Evolutionary conservation across 2,888 invertebrate species (phyloP).

Genomic region (Argynnis bischoffii): DNA sequence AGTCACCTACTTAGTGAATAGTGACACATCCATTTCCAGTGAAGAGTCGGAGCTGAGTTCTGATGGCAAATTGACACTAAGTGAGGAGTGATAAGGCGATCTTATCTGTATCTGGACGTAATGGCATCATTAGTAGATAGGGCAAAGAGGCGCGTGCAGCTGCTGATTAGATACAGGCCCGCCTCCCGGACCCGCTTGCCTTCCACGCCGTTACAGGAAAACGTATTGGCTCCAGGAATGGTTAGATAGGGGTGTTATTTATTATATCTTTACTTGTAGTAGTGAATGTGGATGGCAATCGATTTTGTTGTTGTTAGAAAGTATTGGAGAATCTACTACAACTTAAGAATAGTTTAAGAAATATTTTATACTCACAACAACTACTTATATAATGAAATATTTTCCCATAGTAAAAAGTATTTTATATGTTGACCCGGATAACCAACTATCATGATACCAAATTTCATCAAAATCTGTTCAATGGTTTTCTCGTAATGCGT

Average conservation of each 20-base stretch:
- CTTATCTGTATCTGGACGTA: slow-evolving; percentile 24
- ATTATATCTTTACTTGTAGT: neutral
- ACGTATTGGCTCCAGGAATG: neutral
- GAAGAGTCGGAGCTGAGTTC: neutral
- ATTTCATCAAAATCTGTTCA: too few species aligned
- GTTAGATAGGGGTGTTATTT: neutral
- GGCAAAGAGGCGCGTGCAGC: slow-evolving; percentile 30
- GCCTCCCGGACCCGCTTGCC: slow-evolving; percentile 4
- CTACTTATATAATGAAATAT: too few species aligned
- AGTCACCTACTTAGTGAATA: neutral
- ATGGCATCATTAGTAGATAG: slow-evolving; percentile 26
- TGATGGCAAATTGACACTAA: slow-evolving; percentile 19
- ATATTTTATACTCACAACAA: too few species aligned
- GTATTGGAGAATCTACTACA: too few species aligned
- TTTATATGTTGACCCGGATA: too few species aligned
- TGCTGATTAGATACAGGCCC: slow-evolving; percentile 26
- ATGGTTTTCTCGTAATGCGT: too few species aligned
- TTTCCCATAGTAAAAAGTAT: too few species aligned
- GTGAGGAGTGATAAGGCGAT: slow-evolving; percentile 25
- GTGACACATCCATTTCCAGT: neutral
- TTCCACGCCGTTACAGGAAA: neutral
- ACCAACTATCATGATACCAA: too few species aligned
- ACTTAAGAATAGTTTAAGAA: too few species aligned
- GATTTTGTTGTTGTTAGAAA: too few species aligned
- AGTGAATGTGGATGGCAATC: too few species aligned